Evolutionary conservation across 2,797 vertebrate species (phyloP).

Genomic region (Danio jaintianensis): DNA sequence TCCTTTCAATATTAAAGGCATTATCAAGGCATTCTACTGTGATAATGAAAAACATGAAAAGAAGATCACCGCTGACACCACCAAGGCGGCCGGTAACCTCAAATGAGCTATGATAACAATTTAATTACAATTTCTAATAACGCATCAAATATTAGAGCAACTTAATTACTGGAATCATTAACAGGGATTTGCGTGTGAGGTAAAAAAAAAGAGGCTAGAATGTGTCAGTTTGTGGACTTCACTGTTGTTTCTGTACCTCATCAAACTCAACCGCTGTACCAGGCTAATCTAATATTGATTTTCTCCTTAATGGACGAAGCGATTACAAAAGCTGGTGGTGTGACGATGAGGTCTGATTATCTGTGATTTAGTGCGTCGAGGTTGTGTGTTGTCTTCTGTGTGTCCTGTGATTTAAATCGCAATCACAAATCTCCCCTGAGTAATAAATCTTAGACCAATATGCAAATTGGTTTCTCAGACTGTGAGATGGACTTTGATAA

Average conservation of each 20-base stretch:
- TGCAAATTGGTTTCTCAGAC: constrained; percentile 39
- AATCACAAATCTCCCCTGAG: constrained; percentile 22
- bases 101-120: not conserved
- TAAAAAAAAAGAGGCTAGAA: not conserved
- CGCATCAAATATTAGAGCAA: not conserved
- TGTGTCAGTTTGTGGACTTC: constrained; percentile 42
- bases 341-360: constrained; percentile 29
- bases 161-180: not conserved
- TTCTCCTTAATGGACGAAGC: constrained; percentile 56
- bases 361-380: not conserved
- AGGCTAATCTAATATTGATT: constrained; percentile 62
- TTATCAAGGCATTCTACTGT: not conserved
- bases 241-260: constrained; percentile 18
- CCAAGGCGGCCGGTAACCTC: not conserved
- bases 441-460: constrained; percentile 27
- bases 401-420: constrained; percentile 27
- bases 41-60: constrained; percentile 19
- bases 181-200: not conserved
- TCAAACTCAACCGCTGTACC: constrained; percentile 47
- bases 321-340: constrained; percentile 35
- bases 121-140: constrained; percentile 9
- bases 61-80: not conserved
- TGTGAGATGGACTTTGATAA: constrained; percentile 40
- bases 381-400: constrained; percentile 12
- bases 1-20: constrained; percentile 14